phyloP scores from a whole-genome alignment of 1,140 invertebrate species.

The Heterodera carotae region DNA sequence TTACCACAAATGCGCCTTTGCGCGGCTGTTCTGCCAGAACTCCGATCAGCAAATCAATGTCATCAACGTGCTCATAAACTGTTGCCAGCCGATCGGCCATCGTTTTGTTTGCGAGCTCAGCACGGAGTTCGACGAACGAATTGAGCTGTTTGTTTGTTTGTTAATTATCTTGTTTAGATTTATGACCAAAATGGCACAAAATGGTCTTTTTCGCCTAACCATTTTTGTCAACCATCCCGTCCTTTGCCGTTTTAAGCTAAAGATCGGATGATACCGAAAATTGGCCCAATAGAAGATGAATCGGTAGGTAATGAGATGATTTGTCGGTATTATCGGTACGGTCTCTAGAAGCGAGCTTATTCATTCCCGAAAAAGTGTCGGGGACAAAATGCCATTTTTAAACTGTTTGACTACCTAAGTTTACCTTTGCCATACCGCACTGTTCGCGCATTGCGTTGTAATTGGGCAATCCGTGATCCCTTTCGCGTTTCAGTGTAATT shows the following conservation, averaged over 20 bases:
- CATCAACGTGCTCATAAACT: constrained; percentile 70
- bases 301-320: too few relatives aligned
- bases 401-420: not conserved
- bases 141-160: constrained; percentile 37
- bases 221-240: too few relatives aligned
- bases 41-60: constrained; percentile 76
- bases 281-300: too few relatives aligned
- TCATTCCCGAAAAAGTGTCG: too few relatives aligned
- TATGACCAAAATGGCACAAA: too few relatives aligned
- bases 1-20: constrained; percentile 68
- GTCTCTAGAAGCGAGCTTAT: too few relatives aligned
- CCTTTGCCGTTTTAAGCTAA: too few relatives aligned
- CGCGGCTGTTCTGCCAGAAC: constrained; percentile 77
- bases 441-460: constrained; percentile 45
- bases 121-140: constrained; percentile 42
- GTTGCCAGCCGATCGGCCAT: constrained; percentile 77
- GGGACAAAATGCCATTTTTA: too few relatives aligned
- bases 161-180: not conserved
- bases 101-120: constrained; percentile 76
- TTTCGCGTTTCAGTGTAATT: constrained; percentile 46
- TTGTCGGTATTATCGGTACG: too few relatives aligned
- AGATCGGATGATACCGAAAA: too few relatives aligned
- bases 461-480: constrained; percentile 49
- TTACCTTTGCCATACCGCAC: constrained; percentile 43
- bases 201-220: too few relatives aligned